These are phyloP conservation scores for Artemia sp. DNA, from an alignment of 2,888 invertebrate species.

Conservation along the genomic window DNA sequence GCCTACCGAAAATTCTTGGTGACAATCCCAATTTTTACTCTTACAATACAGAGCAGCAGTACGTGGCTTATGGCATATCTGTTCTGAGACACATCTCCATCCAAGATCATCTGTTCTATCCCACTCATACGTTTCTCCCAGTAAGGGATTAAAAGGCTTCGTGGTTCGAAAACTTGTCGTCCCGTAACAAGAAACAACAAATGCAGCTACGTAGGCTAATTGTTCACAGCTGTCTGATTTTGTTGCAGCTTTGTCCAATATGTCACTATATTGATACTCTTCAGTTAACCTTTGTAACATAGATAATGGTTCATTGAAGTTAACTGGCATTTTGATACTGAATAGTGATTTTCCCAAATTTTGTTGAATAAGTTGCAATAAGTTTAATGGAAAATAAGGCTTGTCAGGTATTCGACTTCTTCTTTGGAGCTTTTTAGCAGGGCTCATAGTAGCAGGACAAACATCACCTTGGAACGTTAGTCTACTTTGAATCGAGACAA, in stretches of 20 bases:
- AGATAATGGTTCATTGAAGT: conserved; percentile 96
- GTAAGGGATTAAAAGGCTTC: conserved; percentile 91
- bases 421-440: too few relatives aligned
- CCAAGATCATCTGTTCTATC: conserved; percentile 88
- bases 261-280: conserved; percentile 88
- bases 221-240: conserved; percentile 77
- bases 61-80: conserved; percentile 97
- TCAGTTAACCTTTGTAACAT: conserved; percentile 95
- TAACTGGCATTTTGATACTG: conserved; percentile 40
- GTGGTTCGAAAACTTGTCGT: conserved; percentile 70
- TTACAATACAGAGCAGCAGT: conserved; percentile 90
- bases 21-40: conserved; percentile 74
- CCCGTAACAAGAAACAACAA: conserved; percentile 78
- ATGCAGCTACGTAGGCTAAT: conserved; percentile 75
- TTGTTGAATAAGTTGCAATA: too few relatives aligned
- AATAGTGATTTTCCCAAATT: too few relatives aligned
- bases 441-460: too few relatives aligned
- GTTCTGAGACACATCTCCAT: conserved; percentile 68
- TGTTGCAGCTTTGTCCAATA: conserved; percentile 72
- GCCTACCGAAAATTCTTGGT: conserved; percentile 97
- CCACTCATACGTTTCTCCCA: conserved; percentile 93
- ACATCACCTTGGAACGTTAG: too few relatives aligned
- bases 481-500: too few relatives aligned
- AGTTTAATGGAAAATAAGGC: too few relatives aligned
- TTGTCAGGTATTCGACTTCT: too few relatives aligned